These are phyloP conservation scores for Cheilosia vulpina DNA, from an alignment of 2,888 invertebrate species.

Conservation along the genomic window DNA sequence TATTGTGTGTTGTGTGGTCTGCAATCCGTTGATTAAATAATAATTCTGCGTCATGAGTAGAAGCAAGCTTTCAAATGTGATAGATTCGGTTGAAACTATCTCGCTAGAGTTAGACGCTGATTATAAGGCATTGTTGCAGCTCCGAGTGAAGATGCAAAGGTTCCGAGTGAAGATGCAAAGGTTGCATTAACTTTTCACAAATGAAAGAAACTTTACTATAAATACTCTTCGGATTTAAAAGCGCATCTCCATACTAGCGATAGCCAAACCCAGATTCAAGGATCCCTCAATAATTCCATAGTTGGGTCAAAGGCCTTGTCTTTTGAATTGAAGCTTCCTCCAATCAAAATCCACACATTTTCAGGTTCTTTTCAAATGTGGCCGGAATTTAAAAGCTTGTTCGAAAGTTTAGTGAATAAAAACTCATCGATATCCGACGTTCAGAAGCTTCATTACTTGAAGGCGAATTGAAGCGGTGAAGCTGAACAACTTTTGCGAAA, in stretches of 20 bases:
- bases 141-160: too few species aligned
- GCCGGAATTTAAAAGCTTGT: neutral
- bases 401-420: neutral
- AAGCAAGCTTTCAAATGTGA: neutral
- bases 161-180: neutral
- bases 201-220: neutral
- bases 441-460: neutral
- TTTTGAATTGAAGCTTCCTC: conserved; percentile 7
- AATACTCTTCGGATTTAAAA: neutral
- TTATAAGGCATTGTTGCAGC: conserved; percentile 4
- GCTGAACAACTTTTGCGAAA: neutral
- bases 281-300: neutral
- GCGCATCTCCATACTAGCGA: neutral
- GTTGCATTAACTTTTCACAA: neutral
- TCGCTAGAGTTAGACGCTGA: conserved; percentile 6
- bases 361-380: too few species aligned
- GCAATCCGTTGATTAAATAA: too few species aligned
- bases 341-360: too few species aligned
- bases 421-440: neutral
- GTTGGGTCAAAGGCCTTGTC: neutral
- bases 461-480: neutral
- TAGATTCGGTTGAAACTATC: neutral
- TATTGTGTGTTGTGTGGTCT: too few species aligned
- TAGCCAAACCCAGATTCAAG: neutral
- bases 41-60: neutral